phyloP scores from a whole-genome alignment of 2,888 invertebrate genomes.

The Drosophila eohydei region DNA sequence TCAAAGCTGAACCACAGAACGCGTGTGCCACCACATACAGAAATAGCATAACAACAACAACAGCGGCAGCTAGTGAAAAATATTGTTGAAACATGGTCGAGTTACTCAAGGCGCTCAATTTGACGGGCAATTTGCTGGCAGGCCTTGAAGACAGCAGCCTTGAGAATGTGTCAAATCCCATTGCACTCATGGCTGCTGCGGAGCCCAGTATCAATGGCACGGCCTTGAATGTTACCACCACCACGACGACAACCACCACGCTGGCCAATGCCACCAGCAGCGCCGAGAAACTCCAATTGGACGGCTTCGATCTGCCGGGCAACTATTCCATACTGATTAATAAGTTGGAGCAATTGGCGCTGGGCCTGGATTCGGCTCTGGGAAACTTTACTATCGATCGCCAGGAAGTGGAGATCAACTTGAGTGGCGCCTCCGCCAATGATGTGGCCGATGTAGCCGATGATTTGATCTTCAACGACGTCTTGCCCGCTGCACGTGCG shows the following conservation, averaged over 20 bases:
- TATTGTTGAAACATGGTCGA: conserved; percentile 63
- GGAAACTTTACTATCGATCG: conserved; percentile 81
- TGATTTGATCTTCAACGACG: conserved; percentile 67
- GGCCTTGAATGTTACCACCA: conserved; percentile 40
- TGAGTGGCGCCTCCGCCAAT: conserved; percentile 62
- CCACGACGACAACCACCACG: conserved; percentile 16
- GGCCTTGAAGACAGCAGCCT: conserved; percentile 61
- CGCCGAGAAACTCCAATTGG: conserved; percentile 74
- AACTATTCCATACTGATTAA: conserved; percentile 84
- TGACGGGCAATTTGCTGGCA: conserved; percentile 69
- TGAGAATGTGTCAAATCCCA: conserved; percentile 40
- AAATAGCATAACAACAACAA: conserved; percentile 11
- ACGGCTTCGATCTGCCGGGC: conserved; percentile 77
- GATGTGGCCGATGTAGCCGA: conserved; percentile 61
- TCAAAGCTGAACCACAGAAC: conserved; percentile 58
- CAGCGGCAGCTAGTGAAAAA: conserved; percentile 8
- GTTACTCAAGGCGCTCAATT: conserved; percentile 66
- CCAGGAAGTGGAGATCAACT: conserved; percentile 79
- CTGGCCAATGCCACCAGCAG: conserved; percentile 51
- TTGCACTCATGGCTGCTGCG: conserved; percentile 25
- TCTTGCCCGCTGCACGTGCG: conserved; percentile 65
- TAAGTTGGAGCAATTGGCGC: conserved; percentile 82
- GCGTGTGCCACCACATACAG: conserved; percentile 33
- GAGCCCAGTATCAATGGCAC: conserved; percentile 47
- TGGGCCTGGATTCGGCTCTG: conserved; percentile 81